Evolutionary conservation across 2,113 vertebrate genomes (phyloP), one percentile per base, ranked within the genome.

Genomic region (Pagrus major): DNA sequence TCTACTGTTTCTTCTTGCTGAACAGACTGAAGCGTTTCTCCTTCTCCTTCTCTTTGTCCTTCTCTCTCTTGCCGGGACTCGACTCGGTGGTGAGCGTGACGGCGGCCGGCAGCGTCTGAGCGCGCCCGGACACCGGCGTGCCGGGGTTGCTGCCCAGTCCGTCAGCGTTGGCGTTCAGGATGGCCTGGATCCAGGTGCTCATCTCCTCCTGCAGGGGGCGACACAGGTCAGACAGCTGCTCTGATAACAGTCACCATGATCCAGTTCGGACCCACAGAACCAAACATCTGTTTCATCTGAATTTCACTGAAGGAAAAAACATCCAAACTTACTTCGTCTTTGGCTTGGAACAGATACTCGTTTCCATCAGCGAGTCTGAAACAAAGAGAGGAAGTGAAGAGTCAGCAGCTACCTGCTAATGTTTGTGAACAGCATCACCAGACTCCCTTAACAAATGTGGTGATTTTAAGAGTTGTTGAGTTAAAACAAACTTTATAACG

Each of bases 321-420:
- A 39, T 41, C 3, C 0, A 31, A 20, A 96, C 97, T 97, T 93
- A 99, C 98, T 56, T 99, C 97, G 0, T 99, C 97, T 97, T 98
- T 99, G 97, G 97, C 97, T 97, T 99, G 98, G 94, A 99, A 99
- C 94, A 99, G 96, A 94, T 96, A 99, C 93, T 99, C 97, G 6
- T 99, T 99, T 89, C 98, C 98, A 88, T 99, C 97, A 2, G 94
- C 93, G 86, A 97, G 86, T 91, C 98, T 99, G 95, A n/a, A 95
- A 94, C 74, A 76, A 1, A 64, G 21, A 73, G n/a, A 64, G 6
- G 42, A 44, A 29, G 0, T 14, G 25, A 21, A 35, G 35, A 9
- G 35, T 35, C 35, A n/a, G n/a, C n/a, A n/a, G n/a, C n/a, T n/a
- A n/a, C n/a, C n/a, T n/a, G n/a, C n/a, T n/a, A n/a, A n/a, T n/a